Evolutionary conservation across 2,888 invertebrate genomes (phyloP).

Genomic region (Platycheirus rosarum): DNA sequence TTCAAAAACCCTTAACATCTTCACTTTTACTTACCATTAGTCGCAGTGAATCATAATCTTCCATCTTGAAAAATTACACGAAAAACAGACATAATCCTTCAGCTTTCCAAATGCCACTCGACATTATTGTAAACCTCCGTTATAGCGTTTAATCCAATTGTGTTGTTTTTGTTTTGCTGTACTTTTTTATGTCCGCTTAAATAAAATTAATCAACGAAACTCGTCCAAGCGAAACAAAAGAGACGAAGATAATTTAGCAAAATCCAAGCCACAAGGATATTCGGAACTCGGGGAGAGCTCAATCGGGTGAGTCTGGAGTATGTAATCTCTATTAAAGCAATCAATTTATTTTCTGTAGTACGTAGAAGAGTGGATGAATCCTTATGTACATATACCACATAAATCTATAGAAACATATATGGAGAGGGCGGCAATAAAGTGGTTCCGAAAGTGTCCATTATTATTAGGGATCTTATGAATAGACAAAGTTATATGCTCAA

Average conservation of each 20-base stretch:
- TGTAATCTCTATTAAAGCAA: constrained; percentile 71
- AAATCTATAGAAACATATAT: background rate
- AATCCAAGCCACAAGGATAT: constrained; percentile 53
- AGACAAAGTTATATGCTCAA: background rate
- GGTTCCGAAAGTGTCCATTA: constrained; percentile 54
- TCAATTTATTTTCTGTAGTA: constrained; percentile 57
- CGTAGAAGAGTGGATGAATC: constrained; percentile 4
- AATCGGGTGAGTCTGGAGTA: constrained; percentile 60
- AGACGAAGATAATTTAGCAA: constrained; percentile 32
- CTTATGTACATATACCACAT: background rate
- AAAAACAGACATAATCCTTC: constrained; percentile 50
- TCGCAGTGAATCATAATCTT: constrained; percentile 21
- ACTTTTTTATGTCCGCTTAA: constrained; percentile 51
- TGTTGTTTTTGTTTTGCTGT: constrained; percentile 22
- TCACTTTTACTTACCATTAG: constrained; percentile 30
- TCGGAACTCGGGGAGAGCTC: constrained; percentile 49
- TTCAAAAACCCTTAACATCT: too few relatives aligned
- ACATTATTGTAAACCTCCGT: constrained; percentile 25
- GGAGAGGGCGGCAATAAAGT: constrained; percentile 58
- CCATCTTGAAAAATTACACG: constrained; percentile 17
- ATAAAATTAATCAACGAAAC: constrained; percentile 70
- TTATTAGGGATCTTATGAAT: constrained; percentile 35
- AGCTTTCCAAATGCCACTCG: constrained; percentile 10
- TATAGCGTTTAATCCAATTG: constrained; percentile 16
- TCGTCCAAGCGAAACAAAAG: constrained; percentile 50